Percentiles rank a stretch among this genome's conserved stretches.
These are phyloP conservation scores for Hololepta plana DNA, from an alignment of 2,888 invertebrate genomes.

Conservation along the genomic window DNA sequence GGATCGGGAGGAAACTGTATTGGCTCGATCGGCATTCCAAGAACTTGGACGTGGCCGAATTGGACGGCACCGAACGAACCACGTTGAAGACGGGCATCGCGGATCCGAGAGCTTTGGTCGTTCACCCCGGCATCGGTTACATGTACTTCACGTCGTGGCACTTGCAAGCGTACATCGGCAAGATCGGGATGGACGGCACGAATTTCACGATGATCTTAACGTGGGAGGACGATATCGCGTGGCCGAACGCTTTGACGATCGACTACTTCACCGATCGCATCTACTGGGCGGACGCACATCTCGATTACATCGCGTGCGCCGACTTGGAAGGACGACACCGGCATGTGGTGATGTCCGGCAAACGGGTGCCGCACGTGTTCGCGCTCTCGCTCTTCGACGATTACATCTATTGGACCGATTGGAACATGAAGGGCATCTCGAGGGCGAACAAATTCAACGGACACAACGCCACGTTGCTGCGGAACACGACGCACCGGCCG, in stretches of 20 bases:
- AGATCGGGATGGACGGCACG: conserved; percentile 93
- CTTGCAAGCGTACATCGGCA: conserved; percentile 86
- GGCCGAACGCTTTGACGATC: conserved; percentile 95
- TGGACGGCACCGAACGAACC: conserved; percentile 81
- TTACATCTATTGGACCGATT: conserved; percentile 91
- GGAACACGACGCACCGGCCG: conserved; percentile 88
- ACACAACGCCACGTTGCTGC: conserved; percentile 47
- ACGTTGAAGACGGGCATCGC: conserved; percentile 77
- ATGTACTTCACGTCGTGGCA: conserved; percentile 96
- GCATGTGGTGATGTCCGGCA: conserved; percentile 61
- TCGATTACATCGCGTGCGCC: conserved; percentile 91
- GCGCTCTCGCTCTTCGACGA: conserved; percentile 90
- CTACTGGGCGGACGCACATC: conserved; percentile 96
- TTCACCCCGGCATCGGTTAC: conserved; percentile 87
- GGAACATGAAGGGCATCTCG: conserved; percentile 88
- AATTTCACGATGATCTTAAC: conserved; percentile 76
- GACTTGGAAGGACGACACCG: conserved; percentile 83
- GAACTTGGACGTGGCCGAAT: conserved; percentile 85
- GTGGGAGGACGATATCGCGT: conserved; percentile 88
- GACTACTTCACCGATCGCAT: conserved; percentile 91
- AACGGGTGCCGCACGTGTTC: conserved; percentile 83
- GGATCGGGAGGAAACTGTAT: conserved; percentile 90
- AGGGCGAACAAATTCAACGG: conserved; percentile 86
- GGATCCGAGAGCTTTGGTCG: conserved; percentile 86
- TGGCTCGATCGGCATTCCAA: conserved; percentile 93